Evolutionary conservation across 2,113 vertebrate genomes (phyloP).

Genomic region (Pelobates fuscus): DNA sequence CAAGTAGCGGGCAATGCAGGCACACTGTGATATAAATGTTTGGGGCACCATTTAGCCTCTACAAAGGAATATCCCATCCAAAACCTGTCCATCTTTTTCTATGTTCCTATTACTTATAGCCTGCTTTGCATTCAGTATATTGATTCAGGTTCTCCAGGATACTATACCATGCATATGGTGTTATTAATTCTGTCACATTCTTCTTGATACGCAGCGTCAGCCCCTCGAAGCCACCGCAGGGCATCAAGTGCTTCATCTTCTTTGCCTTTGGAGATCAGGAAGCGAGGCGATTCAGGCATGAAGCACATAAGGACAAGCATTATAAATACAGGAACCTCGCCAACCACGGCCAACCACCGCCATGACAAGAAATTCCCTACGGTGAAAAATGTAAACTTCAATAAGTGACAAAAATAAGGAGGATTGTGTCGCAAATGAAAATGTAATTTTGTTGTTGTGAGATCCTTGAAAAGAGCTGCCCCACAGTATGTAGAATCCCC

Average conservation of each 20-base stretch:
- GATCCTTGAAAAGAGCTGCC: too few relatives aligned
- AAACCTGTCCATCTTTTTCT: too few relatives aligned
- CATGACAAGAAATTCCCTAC: conserved; percentile 78
- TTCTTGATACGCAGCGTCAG: conserved; percentile 59
- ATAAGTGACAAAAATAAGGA: too few relatives aligned
- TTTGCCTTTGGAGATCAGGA: conserved; percentile 80
- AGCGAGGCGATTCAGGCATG: conserved; percentile 91
- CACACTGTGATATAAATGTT: too few relatives aligned
- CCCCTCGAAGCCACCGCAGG: conserved; percentile 82
- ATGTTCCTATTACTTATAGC: not conserved
- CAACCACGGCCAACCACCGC: conserved; percentile 88
- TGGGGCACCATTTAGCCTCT: too few relatives aligned
- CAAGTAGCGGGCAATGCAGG: too few relatives aligned
- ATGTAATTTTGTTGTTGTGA: too few relatives aligned
- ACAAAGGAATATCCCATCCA: too few relatives aligned
- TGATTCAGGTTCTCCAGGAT: not conserved
- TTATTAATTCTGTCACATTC: conserved; percentile 78
- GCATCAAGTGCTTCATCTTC: conserved; percentile 69
- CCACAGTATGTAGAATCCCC: too few relatives aligned
- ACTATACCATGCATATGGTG: conserved; percentile 67
- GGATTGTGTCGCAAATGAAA: too few relatives aligned
- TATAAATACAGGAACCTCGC: conserved; percentile 74
- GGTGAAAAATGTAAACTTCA: not conserved
- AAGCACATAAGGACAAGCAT: conserved; percentile 82
- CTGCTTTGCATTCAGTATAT: not conserved